Evolutionary conservation across 2,113 vertebrate species (phyloP).

Genomic region (Noturus placidus): DNA sequence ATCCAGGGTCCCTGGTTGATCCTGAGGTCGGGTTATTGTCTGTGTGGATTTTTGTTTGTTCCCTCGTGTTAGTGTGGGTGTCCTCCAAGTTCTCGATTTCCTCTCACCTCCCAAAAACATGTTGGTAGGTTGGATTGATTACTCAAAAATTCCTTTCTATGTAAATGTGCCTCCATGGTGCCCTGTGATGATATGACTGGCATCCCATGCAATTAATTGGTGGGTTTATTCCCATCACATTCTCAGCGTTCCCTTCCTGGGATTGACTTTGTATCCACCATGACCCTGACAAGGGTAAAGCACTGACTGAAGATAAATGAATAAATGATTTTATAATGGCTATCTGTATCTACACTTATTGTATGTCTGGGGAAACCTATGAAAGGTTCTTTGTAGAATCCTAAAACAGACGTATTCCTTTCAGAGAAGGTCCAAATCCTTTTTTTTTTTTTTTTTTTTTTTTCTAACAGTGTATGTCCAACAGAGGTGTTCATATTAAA

Average conservation of each 20-base stretch:
- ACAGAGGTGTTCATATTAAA: background rate
- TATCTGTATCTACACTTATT: background rate
- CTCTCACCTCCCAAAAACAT: no score
- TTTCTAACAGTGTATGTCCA: background rate
- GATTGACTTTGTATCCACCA: background rate
- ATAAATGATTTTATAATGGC: background rate
- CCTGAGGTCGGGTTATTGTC: no score
- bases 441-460: slow-evolving; percentile 6
- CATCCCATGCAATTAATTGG: background rate
- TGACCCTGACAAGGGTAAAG: no score
- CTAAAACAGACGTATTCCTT: background rate
- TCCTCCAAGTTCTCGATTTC: no score
- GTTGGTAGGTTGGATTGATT: background rate
- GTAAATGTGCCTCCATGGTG: background rate
- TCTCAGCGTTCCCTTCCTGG: background rate
- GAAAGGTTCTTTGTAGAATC: background rate
- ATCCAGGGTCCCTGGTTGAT: no score
- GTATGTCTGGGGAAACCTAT: background rate
- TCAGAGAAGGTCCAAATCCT: background rate
- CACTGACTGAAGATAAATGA: no score
- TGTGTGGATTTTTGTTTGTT: no score
- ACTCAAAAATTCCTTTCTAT: background rate
- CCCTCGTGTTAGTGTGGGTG: no score
- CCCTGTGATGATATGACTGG: background rate
- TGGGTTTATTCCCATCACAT: background rate